Evolutionary conservation across 2,888 invertebrate genomes (phyloP).

Genomic region (Drosophila pullipes): DNA sequence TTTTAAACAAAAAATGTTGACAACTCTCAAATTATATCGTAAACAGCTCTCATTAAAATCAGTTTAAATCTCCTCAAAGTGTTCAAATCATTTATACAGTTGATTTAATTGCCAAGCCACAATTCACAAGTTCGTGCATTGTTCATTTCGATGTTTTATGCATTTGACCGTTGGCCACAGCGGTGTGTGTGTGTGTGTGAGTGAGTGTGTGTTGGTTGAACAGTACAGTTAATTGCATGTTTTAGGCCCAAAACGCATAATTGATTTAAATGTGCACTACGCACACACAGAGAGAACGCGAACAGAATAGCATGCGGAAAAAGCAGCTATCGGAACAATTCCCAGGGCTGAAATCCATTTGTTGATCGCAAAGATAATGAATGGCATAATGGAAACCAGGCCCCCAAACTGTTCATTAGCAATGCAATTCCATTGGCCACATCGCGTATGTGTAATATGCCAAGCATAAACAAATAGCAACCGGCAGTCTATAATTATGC

Average conservation of each 20-base stretch:
- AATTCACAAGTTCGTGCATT: constrained; percentile 16
- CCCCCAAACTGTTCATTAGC: constrained; percentile 62
- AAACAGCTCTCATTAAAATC: not conserved
- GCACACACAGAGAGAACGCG: constrained; percentile 22
- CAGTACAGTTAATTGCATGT: constrained; percentile 44
- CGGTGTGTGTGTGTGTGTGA: not conserved
- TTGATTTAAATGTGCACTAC: constrained; percentile 67
- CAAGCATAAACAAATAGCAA: constrained; percentile 57
- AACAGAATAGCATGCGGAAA: constrained; percentile 23
- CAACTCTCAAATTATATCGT: not conserved
- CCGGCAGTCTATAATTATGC: constrained; percentile 60
- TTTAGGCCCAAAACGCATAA: constrained; percentile 56
- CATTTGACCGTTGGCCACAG: constrained; percentile 11
- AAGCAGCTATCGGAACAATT: constrained; percentile 29
- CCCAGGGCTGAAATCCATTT: constrained; percentile 44
- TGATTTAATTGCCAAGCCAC: constrained; percentile 42
- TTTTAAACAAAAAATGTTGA: not conserved
- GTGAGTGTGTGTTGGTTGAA: constrained; percentile 2
- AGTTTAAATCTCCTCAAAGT: constrained; percentile 27
- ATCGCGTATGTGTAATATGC: constrained; percentile 56
- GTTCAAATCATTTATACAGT: constrained; percentile 32
- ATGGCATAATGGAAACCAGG: constrained; percentile 55
- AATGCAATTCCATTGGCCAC: constrained; percentile 33
- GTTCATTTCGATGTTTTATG: constrained; percentile 38
- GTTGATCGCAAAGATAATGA: constrained; percentile 68